Base-by-base conservation (phyloP, 2,113 vertebrate species). In the Triplophysa siluroides region DNA sequence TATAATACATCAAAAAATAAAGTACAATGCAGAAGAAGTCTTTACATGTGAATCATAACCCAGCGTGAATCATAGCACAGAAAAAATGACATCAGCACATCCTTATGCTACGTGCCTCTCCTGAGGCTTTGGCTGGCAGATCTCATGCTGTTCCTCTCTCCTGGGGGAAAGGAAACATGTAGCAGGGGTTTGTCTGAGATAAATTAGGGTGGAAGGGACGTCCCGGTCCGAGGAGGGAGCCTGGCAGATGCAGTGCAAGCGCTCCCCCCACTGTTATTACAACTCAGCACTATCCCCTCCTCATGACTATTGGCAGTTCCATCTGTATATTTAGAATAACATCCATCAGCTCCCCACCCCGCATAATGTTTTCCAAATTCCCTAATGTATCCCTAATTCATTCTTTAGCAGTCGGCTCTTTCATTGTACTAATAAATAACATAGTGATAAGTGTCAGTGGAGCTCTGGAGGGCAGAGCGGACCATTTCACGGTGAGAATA, bases 281-380 rank as follows among this genome's bases (percentile, higher is more conserved):
- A 87, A 84, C 90, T 90, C 87, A 92, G 89, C 88, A 90, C 81
- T 88, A 90, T 84, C 84, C 74, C 11, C 60, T 23, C 76, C 85
- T 87, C 78, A 86, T 85, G 81, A 89, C 88, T 90, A 91, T 92
- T 89, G 91, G 88, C 91, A 91, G 80, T 81, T 90, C 85, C 84
- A 80, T 85, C 85, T 85, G 85, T 89, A 86, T 87, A 87, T 90
- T 92, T 90, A 88, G 84, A 88, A 87, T 88, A 86, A 72, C 78
- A 91, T 93, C 88, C 87, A 87, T 93, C 92, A 92, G 78, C 74
- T 72, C 78, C 75, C 76, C 19, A 70, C 83, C 86, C 81, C 81
- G 70, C 74, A 85, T 75, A 81, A 87, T 85, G 78, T 68, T 85
- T 83, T 81, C 78, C 78, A 83, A 76, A 84, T 84, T 83, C 89